Percentiles rank a stretch among this genome's conserved stretches.
Evolutionary conservation across 2,113 vertebrate species (phyloP).

Genomic region (Ammodytes dubius): DNA sequence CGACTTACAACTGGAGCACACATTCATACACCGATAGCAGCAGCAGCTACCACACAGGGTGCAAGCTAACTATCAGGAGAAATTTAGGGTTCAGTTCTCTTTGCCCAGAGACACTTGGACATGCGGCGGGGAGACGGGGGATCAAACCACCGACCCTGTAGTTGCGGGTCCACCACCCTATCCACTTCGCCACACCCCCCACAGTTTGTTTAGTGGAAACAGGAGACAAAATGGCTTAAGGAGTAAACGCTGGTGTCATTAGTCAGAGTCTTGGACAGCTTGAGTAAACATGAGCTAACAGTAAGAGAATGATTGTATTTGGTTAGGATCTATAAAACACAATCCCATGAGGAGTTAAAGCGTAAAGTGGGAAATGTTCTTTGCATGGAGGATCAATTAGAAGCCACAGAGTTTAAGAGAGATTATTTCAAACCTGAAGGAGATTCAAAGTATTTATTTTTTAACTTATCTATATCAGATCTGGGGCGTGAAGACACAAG

Average conservation of each 20-base stretch:
- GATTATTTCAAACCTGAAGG: not conserved
- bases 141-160: too few relatives aligned
- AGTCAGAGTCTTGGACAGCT: not conserved
- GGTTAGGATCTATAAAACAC: not conserved
- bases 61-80: too few relatives aligned
- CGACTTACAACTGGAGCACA: too few relatives aligned
- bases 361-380: not conserved
- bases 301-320: not conserved
- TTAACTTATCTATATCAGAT: too few relatives aligned
- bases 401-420: not conserved
- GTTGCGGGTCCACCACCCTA: too few relatives aligned
- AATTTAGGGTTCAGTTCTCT: too few relatives aligned
- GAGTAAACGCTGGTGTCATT: slow-evolving; percentile 9
- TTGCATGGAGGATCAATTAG: not conserved
- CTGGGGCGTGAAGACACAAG: too few relatives aligned
- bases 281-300: slow-evolving; percentile 23
- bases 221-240: slow-evolving; percentile 18
- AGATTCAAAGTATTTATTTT: not conserved
- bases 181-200: too few relatives aligned
- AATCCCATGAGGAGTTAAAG: not conserved
- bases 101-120: too few relatives aligned
- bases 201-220: not conserved
- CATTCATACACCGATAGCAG: too few relatives aligned
- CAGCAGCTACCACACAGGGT: too few relatives aligned
- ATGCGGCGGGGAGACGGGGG: too few relatives aligned